Evolutionary conservation across 2,888 invertebrate genomes (phyloP), one percentile per base, ranked within the genome.

Genomic region (Palloptera scutellata): DNA sequence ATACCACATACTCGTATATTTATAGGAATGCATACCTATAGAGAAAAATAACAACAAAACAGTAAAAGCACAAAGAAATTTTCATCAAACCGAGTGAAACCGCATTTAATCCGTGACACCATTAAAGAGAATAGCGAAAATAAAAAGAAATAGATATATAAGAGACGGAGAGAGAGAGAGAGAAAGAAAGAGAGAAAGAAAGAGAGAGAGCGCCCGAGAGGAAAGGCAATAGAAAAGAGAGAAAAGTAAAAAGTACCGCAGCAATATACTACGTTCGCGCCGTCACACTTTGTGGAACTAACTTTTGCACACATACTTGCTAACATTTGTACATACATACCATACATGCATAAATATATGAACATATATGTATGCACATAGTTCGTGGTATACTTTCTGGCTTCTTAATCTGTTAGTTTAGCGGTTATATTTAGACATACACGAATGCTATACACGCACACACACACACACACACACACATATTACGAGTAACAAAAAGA

Each of bases 101-200:
- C 48, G 12, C 51, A 48, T 48, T 61, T 61, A 61, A 61, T 61
- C 60, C 48, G 48, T 61, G 60, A 61, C 48, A 61, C 60, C 60
- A 43, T 61, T 61, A 48, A 41, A 8, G 15, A 15, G 43, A 15
- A 59, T n/a, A n/a, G 60, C 17, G n/a, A 11, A 45, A 42, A 43
- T 48, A 61, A 45, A 30, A 58, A 42, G 15, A 58, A 58, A 55
- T n/a, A 20, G 20, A 9, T 12, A 55, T 10, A 55, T 1, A 55
- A 20, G 11, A 13, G 5, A 48, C 48, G 5, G 15, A 10, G 10
- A 48, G 10, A 13, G n/a, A 48, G 15, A 13, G 45, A 45, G 45
- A 11, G 13, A 13, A 45, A 13, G 45, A 13, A n/a, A n/a, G n/a
- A n/a, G n/a, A n/a, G n/a, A n/a, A n/a, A n/a, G n/a, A 12, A 12